A percentile compares a stretch with the other conserved stretches of the same genome.
phyloP scores from a whole-genome alignment of 2,797 vertebrate species.

The Delichon dasypus region DNA sequence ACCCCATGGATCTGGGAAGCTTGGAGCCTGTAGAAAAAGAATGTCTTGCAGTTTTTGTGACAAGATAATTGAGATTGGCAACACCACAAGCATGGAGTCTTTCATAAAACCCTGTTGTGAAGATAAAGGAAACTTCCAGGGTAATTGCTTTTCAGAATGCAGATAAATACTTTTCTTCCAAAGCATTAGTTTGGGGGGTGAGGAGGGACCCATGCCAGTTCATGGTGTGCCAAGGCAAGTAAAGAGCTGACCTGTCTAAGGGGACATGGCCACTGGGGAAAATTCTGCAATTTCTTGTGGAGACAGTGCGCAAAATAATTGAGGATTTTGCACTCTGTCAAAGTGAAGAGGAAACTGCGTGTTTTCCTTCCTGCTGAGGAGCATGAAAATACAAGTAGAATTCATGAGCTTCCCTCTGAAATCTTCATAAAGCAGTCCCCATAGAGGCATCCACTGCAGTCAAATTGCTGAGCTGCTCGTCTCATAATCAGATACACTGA shows the following conservation, averaged over 20 bases:
- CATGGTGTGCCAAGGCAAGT: neutral
- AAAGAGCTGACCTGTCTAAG: neutral
- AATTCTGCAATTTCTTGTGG: neutral
- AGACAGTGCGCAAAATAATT: neutral
- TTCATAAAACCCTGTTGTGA: neutral
- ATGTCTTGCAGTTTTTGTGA: neutral
- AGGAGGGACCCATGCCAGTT: neutral
- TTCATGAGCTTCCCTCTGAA: neutral
- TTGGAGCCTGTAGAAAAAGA: neutral
- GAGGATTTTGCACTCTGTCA: neutral
- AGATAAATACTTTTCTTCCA: neutral
- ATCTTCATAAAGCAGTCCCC: neutral
- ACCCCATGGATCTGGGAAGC: fast-evolving
- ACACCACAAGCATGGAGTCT: neutral
- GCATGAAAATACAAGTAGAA: neutral
- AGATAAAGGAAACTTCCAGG: neutral
- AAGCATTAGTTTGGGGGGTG: neutral
- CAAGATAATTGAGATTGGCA: neutral
- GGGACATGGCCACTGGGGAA: neutral
- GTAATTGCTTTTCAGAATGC: neutral
- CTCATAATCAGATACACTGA: neutral
- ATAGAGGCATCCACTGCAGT: neutral
- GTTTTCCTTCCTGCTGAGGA: neutral
- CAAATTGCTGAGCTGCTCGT: neutral
- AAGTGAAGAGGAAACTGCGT: neutral